Evolutionary conservation across 2,797 vertebrate species (phyloP).

Genomic region (Rhinogobio ventralis): DNA sequence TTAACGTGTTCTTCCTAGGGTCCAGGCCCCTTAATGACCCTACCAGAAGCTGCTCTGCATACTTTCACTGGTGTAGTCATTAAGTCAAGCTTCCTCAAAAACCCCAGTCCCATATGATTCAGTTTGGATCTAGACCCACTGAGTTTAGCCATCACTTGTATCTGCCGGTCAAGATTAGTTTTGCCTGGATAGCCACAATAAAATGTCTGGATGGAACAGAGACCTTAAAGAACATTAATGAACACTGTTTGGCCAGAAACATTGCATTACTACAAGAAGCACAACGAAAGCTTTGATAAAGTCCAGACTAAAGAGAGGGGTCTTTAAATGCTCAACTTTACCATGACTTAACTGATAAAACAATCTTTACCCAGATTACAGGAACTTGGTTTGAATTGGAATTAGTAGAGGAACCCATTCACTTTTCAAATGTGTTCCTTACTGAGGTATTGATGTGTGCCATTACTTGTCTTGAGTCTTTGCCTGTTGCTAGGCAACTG

Average conservation of each 20-base stretch:
- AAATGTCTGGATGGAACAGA: background rate
- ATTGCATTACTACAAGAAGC: conserved; percentile 1
- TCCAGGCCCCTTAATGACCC: conserved; percentile 76
- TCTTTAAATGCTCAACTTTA: background rate
- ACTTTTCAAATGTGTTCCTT: conserved; percentile 5
- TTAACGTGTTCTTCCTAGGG: conserved; percentile 50
- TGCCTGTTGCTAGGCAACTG: conserved; percentile 55
- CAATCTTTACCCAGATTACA: background rate
- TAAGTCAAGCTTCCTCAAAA: conserved; percentile 62
- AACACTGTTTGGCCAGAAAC: background rate
- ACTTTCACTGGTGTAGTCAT: conserved; percentile 76
- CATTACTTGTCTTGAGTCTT: conserved; percentile 18
- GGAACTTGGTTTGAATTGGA: conserved; percentile 4
- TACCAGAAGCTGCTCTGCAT: conserved; percentile 77
- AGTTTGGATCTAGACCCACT: conserved; percentile 8
- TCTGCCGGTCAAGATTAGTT: conserved; percentile 13
- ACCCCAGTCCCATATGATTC: conserved; percentile 57
- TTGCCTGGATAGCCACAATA: background rate
- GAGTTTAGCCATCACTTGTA: conserved; percentile 7
- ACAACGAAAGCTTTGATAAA: background rate
- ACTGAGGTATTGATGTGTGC: background rate
- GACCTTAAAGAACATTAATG: background rate
- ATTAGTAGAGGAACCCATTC: background rate
- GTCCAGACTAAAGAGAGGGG: background rate
- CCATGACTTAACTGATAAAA: background rate